Evolutionary conservation across 2,797 vertebrate species (phyloP), one percentile per base, ranked within the genome.

Genomic region (Leptoclinus maculatus): DNA sequence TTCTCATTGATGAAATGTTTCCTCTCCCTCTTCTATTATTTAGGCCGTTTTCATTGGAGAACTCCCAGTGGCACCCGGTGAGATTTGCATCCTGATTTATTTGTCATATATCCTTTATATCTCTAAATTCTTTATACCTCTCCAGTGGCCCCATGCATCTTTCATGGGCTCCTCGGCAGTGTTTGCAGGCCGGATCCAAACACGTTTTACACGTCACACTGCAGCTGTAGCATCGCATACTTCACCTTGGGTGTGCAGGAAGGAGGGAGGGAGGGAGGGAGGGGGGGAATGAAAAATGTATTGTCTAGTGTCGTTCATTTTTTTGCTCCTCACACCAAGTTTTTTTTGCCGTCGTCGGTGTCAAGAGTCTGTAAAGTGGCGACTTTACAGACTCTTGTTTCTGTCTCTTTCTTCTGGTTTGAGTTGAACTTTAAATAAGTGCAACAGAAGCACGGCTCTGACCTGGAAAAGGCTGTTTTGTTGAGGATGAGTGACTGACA

Each of bases 61-160:
- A 93, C 89, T 95, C 94, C 94, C 95, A 92, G 84, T 90, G 94
- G 94, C 90, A 87, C 91, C 90, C 86, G 57, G 91, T 95, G 92
- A 95, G 94, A 95, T 96, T 95, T 95, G 94, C 94, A 96, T 95
- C 91, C 93, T 95, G 95, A 95, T 95, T 95, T 96, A 95, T 95
- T 95, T 96, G 94, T 96, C 95, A 95, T 95, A 93, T 95, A 96
- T 95, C 94, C 95, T 95, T 95, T 94, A 96, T 95, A 91, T 94
- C 91, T 92, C 89, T 96, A 94, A 96, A 96, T 95, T 95, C 95
- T 96, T 96, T 95, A 95, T 95, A 93, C 88, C 93, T 93, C 94
- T 95, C 94, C 92, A 88, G 93, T 94, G 94, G 93, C 90, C 76
- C 86, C 86, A 94, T 95, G 91, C 93, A 95, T 95, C 88, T 93